Conservation (phyloP, 2,797 vertebrate species). For the Gallinago solitaria region DNA sequence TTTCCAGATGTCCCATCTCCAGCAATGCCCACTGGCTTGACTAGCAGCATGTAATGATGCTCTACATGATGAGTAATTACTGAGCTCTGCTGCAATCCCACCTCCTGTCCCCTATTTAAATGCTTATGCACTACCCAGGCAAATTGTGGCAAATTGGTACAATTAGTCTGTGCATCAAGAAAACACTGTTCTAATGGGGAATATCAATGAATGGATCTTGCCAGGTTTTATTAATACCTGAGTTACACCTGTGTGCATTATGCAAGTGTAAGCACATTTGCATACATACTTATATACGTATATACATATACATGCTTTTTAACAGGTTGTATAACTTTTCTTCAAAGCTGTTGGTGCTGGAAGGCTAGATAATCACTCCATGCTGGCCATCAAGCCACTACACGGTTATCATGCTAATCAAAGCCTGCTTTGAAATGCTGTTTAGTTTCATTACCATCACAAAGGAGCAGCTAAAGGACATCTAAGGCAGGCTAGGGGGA, state of each 20-base stretch:
- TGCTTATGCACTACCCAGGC: neutral
- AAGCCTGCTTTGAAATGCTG: conserved; percentile 46
- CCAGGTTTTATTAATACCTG: neutral
- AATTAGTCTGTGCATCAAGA: neutral
- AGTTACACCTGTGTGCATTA: neutral
- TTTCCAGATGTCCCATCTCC: neutral
- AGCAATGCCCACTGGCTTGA: neutral
- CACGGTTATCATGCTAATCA: conserved; percentile 62
- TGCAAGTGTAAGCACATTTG: neutral
- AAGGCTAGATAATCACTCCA: conserved; percentile 28
- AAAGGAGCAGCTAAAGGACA: conserved; percentile 58
- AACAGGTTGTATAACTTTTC: neutral
- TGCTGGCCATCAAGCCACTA: conserved; percentile 31
- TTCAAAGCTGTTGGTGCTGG: neutral
- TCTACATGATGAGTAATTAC: neutral
- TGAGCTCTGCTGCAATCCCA: neutral
- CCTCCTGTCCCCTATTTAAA: neutral
- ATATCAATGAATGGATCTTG: neutral
- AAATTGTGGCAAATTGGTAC: conserved; percentile 24
- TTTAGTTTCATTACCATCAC: conserved; percentile 66
- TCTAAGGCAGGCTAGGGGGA: neutral
- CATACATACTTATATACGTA: neutral
- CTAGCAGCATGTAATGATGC: neutral
- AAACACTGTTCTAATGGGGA: neutral
- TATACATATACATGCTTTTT: neutral